These are phyloP conservation scores for Phyllotreta cruciferae DNA, from an alignment of 2,888 invertebrate genomes.

Conservation along the genomic window DNA sequence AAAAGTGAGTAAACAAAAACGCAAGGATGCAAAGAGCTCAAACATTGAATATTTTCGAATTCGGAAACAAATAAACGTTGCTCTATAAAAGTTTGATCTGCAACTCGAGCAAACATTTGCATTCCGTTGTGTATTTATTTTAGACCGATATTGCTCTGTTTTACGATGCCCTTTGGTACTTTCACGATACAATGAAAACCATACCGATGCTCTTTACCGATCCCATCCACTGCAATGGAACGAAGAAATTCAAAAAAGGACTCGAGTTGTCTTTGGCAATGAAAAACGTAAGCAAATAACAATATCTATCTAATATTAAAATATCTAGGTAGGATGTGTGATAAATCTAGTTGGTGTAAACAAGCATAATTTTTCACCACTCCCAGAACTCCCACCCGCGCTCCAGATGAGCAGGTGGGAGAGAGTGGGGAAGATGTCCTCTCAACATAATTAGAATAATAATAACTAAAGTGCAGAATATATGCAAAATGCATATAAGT, in stretches of 20 bases:
- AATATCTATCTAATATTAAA: background rate
- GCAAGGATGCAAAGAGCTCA: background rate
- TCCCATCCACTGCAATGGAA: constrained; percentile 20
- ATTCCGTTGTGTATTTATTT: constrained; percentile 10
- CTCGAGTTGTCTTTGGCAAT: constrained; percentile 22
- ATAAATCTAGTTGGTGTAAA: background rate
- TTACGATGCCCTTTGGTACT: constrained; percentile 31
- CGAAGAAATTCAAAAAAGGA: constrained; percentile 23
- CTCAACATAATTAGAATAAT: too few species aligned
- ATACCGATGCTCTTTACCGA: constrained; percentile 20
- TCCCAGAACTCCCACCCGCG: background rate
- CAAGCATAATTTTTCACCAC: too few species aligned
- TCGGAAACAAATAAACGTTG: background rate
- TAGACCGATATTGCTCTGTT: constrained; percentile 30
- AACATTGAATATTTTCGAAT: too few species aligned
- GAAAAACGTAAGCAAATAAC: constrained; percentile 23
- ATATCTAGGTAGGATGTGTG: background rate
- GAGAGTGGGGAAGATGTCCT: too few species aligned
- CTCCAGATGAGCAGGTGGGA: background rate
- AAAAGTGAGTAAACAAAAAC: constrained; percentile 11
- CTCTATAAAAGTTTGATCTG: too few species aligned
- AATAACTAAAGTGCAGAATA: too few species aligned
- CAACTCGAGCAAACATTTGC: background rate
- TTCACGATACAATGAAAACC: constrained; percentile 26
- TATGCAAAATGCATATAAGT: too few species aligned